Conservation (phyloP, 64 coral and sea anemone species). For the Dendrophyllia cribrosa region DNA sequence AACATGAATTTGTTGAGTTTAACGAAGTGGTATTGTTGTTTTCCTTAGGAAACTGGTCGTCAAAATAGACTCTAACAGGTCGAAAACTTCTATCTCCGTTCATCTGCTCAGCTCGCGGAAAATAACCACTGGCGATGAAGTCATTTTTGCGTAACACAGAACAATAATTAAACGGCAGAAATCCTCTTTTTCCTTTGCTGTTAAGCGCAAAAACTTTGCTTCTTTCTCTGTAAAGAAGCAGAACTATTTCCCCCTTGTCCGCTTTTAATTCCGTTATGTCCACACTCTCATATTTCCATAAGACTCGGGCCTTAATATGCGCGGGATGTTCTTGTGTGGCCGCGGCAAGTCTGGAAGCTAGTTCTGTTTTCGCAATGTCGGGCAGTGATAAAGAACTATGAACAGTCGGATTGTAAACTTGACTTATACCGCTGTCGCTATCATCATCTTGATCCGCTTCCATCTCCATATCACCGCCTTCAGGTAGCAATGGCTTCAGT, state of each 20-base stretch:
- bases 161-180: constrained; percentile 91
- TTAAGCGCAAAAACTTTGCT: constrained; percentile 71
- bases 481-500: constrained; percentile 39
- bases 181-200: constrained; percentile 54
- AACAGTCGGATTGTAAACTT: constrained; percentile 52
- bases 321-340: constrained; percentile 48
- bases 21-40: not conserved
- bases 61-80: not conserved
- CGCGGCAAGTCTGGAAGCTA: constrained; percentile 49
- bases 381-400: constrained; percentile 56
- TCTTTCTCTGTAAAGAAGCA: constrained; percentile 69
- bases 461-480: constrained; percentile 7
- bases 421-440: constrained; percentile 74
- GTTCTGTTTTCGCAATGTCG: constrained; percentile 87
- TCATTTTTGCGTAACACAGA: constrained; percentile 64
- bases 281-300: constrained; percentile 69
- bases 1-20: not conserved
- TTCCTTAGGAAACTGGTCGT: not conserved
- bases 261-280: constrained; percentile 56
- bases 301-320: constrained; percentile 61
- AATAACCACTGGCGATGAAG: constrained; percentile 7
- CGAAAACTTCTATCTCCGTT: not conserved
- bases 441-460: constrained; percentile 70
- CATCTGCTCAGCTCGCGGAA: not conserved
- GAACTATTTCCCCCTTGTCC: constrained; percentile 77